Conservation (phyloP, 1,140 invertebrate species). For the Lepidurus arcticus region DNA sequence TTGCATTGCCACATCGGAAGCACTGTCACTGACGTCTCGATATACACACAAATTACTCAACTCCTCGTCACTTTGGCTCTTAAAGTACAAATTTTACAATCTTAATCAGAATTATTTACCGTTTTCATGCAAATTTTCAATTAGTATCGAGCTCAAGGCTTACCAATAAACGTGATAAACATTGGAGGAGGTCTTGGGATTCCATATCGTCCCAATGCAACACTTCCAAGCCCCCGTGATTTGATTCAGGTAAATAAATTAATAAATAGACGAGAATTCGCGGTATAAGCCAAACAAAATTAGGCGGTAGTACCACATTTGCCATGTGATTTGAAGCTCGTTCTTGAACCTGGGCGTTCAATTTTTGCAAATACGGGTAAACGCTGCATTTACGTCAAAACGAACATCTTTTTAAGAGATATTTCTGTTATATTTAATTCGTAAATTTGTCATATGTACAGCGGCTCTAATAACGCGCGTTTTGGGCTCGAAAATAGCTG, state of each 20-base stretch:
- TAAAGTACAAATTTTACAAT: slow-evolving; percentile 36
- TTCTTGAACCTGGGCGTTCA: slow-evolving; percentile 47
- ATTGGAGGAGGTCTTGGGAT: not conserved
- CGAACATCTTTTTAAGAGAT: too few species aligned
- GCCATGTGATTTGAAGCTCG: slow-evolving; percentile 39
- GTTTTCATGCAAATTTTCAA: not conserved
- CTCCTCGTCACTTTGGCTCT: slow-evolving; percentile 35
- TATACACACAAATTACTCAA: slow-evolving; percentile 40
- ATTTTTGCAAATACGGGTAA: slow-evolving; percentile 45
- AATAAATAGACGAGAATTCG: not conserved
- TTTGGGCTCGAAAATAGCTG: slow-evolving; percentile 36
- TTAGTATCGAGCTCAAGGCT: slow-evolving; percentile 4
- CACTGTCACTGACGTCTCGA: slow-evolving; percentile 39
- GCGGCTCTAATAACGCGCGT: slow-evolving; percentile 45
- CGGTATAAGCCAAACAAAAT: slow-evolving; percentile 36
- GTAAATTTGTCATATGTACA: not conserved
- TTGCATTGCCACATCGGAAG: slow-evolving; percentile 46
- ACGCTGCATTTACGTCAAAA: too few species aligned
- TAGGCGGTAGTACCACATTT: slow-evolving; percentile 45
- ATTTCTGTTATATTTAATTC: too few species aligned
- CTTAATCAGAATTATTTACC: not conserved
- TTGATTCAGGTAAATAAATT: not conserved
- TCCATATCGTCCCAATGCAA: not conserved
- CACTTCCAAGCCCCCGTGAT: not conserved
- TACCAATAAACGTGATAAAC: not conserved